Evolutionary conservation across 37 sponge, comb jelly and placozoan species (phyloP).

Genomic region (Haliclona indistincta): DNA sequence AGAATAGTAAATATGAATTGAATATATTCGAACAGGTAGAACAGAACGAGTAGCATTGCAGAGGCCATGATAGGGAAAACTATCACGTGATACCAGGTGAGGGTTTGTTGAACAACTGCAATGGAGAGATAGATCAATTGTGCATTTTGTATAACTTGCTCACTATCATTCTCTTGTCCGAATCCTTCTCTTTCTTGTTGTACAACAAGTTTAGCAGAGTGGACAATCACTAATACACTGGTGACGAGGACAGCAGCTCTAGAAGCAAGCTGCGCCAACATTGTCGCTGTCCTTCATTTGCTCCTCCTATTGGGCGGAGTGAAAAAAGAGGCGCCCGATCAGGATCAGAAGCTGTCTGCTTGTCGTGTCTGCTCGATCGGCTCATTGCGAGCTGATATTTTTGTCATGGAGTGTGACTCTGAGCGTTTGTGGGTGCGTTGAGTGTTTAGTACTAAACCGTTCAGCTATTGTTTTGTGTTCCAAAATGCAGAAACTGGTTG

Average conservation of each 20-base stretch:
- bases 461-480: background rate
- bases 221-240: conserved; percentile 33
- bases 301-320: background rate
- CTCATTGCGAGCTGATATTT: no score
- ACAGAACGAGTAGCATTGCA: conserved; percentile 48
- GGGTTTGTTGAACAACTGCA: background rate
- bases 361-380: no score
- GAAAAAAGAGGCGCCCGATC: background rate
- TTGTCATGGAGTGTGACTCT: conserved; percentile 38
- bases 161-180: conserved; percentile 6
- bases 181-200: conserved; percentile 28
- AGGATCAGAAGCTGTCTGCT: background rate
- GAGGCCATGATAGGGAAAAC: conserved; percentile 59
- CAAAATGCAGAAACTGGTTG: conserved; percentile 49
- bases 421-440: conserved; percentile 54
- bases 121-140: background rate
- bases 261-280: background rate
- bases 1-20: conserved; percentile 61
- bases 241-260: conserved; percentile 1
- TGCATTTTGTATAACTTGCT: background rate
- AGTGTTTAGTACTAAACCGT: background rate
- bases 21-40: conserved; percentile 72
- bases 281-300: background rate
- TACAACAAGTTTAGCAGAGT: conserved; percentile 35
- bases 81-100: conserved; percentile 27